A percentile compares a stretch with the other conserved stretches of the same genome.
phyloP scores from a whole-genome alignment of 2,797 vertebrate genomes.

The Amphiprion clarkii region DNA sequence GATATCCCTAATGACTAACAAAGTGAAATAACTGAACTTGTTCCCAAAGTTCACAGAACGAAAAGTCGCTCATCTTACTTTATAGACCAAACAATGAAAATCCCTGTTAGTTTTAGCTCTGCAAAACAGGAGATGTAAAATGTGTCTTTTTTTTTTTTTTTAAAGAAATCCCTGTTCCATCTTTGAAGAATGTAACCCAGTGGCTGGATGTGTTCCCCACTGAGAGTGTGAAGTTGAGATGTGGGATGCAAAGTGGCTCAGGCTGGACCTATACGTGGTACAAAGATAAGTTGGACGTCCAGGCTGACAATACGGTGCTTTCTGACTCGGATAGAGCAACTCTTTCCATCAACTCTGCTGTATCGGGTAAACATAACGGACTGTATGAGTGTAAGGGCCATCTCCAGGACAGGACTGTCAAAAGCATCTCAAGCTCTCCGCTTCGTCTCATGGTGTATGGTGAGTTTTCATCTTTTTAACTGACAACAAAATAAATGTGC shows the following conservation, averaged over 20 bases:
- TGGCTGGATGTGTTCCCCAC: conserved; percentile 73
- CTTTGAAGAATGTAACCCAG: neutral
- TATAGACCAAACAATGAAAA: neutral
- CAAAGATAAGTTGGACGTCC: neutral
- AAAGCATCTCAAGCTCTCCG: neutral
- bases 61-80: neutral
- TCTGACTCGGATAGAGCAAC: conserved; percentile 5
- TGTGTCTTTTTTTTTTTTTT: neutral
- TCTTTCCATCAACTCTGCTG: conserved; percentile 53
- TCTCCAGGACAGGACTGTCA: conserved; percentile 42
- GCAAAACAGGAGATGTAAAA: neutral
- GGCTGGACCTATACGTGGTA: conserved; percentile 69
- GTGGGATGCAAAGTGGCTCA: conserved; percentile 28
- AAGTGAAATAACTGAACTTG: no score
- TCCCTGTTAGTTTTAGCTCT: neutral
- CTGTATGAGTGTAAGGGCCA: conserved; percentile 57
- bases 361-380: neutral
- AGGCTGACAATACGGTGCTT: neutral
- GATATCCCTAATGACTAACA: no score
- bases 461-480: conserved; percentile 41
- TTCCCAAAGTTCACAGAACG: no score
- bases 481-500: neutral
- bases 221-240: conserved; percentile 66
- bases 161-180: conserved; percentile 63
- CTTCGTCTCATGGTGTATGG: conserved; percentile 40